Conservation (phyloP, 2,888 invertebrate species). For the Tinea trinotella region DNA sequence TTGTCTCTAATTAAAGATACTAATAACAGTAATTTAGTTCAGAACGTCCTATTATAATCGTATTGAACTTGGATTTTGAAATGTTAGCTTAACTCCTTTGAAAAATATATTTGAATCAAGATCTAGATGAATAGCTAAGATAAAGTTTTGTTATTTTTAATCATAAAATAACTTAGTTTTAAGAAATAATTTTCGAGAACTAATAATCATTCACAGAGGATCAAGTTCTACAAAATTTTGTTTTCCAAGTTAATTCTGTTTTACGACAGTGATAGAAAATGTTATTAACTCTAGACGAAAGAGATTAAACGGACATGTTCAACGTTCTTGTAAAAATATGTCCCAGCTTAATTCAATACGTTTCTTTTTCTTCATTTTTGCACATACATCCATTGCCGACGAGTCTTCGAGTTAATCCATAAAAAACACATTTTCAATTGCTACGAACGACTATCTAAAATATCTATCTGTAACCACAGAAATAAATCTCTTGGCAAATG, state of each 20-base stretch:
- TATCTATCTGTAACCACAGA: constrained; percentile 3
- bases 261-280: neutral
- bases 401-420: neutral
- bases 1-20: neutral
- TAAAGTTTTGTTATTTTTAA: no score
- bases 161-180: no score
- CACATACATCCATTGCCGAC: neutral
- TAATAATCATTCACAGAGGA: no score
- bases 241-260: neutral
- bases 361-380: neutral
- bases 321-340: neutral
- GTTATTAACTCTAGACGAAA: neutral
- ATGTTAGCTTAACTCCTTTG: no score
- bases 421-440: neutral
- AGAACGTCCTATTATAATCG: neutral
- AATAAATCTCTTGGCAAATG: constrained; percentile 12
- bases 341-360: neutral
- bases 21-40: neutral
- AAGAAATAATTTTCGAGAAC: no score
- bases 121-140: no score
- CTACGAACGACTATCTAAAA: constrained; percentile 3
- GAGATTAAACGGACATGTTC: neutral
- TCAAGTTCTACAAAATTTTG: no score
- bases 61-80: no score
- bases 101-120: no score